Base-by-base conservation (phyloP, 2,888 invertebrate species). In the Zele albiditarsus region DNA sequence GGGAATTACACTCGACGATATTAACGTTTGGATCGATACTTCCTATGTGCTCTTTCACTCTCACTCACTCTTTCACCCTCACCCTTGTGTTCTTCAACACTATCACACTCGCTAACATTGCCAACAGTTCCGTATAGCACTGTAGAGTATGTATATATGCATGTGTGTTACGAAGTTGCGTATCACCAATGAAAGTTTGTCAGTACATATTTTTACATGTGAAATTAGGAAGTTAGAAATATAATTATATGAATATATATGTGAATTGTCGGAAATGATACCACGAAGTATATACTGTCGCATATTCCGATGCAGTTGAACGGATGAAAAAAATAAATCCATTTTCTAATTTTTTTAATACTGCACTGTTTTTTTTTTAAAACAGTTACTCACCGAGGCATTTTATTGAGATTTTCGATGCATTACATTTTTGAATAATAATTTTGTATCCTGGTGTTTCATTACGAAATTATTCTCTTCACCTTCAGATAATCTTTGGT, bases 1-100 rank as follows among this genome's bases (percentile, higher is more conserved):
- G 53, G 53, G 53, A 53, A 53, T 53, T 53, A 53, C 53, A 23
- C 53, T 53, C 53, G 53, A 53, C 53, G 23, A 53, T 53, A 53
- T 53, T 53, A 53, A 20, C 53, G 23, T 53, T 53, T 2, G 23
- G 23, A 53, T 53, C 53, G 53, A 53, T 53, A 53, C 8, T 20
- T 20, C 8, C 20, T 53, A 53, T 53, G 8, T 20, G n/a, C 53
- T 53, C 20, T 46, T 46, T 46, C n/a, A 46, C n/a, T 46, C 46
- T n/a, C 46, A n/a, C 16, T n/a, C 16, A 46, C n/a, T 46, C 4
- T 53, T 23, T 53, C 53, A n/a, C 20, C n/a, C 20, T 53, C 20
- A 53, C n/a, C 2, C 10, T 5, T 1, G 8, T 20, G 53, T 6
- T 53, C 8, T 4, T 20, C 53, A 53, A 53, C 20, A 5, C 1